Evolutionary conservation across 2,888 invertebrate genomes (phyloP), one percentile per base, ranked within the genome.

Genomic region (Apamea monoglypha): DNA sequence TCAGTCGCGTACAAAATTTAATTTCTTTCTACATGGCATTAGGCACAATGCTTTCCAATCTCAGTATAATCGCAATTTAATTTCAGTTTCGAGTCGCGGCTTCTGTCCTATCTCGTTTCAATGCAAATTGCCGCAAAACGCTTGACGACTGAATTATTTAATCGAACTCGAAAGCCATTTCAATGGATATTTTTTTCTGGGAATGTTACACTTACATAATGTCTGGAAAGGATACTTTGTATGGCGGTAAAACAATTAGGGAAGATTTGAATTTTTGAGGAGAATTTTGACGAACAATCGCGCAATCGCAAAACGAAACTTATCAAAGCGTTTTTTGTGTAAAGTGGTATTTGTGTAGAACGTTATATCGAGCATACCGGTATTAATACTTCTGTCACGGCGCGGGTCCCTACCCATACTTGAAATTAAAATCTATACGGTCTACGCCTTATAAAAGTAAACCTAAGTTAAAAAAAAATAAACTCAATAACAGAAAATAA

Each of bases 81-180:
- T 94, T 93, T 93, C 91, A 92, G 91, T 92, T 91, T 91, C 92
- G 85, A 90, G 89, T 91, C 89, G 90, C 90, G 91, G 93, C 92
- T 93, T 92, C 91, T 92, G 91, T 90, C 87, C 90, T 90, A 92
- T 92, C 94, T 95, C 93, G 93, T 95, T 93, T 95, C 94, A 92
- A 95, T 95, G 95, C 93, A 93, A 94, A 95, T 94, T 92, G 91
- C 86, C 90, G 88, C 90, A 92, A 92, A 93, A 92, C 88, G 91
- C 86, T 93, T 90, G 91, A 91, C 91, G 89, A 89, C 89, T 91
- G 92, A 92, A 94, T 92, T 92, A 92, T 94, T 94, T 91, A 93
- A 94, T 92, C 90, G 89, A 88, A 89, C 80, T 75, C 85, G 78
- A 80, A 78, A 78, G 78, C 75, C 74, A 77, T 86, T 86, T 80